Conservation (phyloP, 2,888 invertebrate species). For the Altica lythri region DNA sequence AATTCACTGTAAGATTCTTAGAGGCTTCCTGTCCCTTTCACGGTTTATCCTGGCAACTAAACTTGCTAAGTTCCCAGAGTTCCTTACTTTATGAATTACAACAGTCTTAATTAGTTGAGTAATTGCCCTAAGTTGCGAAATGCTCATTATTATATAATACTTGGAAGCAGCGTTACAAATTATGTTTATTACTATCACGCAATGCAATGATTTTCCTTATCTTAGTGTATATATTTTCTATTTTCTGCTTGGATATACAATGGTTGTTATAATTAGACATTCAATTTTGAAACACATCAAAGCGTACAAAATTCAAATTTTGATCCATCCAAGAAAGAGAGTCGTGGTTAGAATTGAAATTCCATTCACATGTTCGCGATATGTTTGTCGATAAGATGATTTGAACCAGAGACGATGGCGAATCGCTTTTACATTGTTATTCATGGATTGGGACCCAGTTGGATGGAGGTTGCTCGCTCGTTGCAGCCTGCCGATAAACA, state of each 20-base stretch:
- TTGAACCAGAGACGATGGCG: constrained; percentile 33
- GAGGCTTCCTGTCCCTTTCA: constrained; percentile 38
- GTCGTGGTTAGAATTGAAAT: constrained; percentile 41
- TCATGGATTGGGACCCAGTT: constrained; percentile 45
- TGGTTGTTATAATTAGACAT: too few species aligned
- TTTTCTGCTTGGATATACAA: too few species aligned
- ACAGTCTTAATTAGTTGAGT: constrained; percentile 46
- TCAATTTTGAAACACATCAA: constrained; percentile 16
- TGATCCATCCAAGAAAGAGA: constrained; percentile 34
- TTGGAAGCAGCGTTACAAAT: constrained; percentile 27
- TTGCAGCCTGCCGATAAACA: constrained; percentile 40
- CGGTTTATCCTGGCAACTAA: constrained; percentile 29
- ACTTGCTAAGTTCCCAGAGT: constrained; percentile 35
- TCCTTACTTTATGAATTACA: constrained; percentile 44
- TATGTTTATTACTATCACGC: constrained; percentile 29
- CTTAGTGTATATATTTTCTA: too few species aligned
- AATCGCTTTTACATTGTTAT: constrained; percentile 44
- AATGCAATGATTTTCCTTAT: too few species aligned
- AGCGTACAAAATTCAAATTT: constrained; percentile 41
- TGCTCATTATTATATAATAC: constrained; percentile 41
- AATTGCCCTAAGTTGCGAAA: constrained; percentile 44
- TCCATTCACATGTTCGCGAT: constrained; percentile 48
- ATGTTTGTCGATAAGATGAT: constrained; percentile 47
- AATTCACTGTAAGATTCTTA: constrained; percentile 24
- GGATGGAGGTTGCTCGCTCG: constrained; percentile 38